Evolutionary conservation across 1,140 invertebrate species (phyloP).

Genomic region (Melitaea cinxia): DNA sequence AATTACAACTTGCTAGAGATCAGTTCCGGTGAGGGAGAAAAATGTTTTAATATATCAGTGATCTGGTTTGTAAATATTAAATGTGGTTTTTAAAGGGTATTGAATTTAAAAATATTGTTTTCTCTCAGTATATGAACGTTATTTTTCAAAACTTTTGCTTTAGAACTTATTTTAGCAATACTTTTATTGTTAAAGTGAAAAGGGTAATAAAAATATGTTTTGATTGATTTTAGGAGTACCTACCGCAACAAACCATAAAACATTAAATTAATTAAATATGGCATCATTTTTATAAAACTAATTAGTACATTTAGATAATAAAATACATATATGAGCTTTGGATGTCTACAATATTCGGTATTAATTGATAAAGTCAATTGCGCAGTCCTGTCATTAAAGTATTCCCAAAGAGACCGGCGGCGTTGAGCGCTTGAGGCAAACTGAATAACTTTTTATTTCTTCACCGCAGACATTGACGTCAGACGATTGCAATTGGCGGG

Average conservation of each 20-base stretch:
- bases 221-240: no score
- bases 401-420: constrained; percentile 53
- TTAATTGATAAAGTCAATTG: constrained; percentile 39
- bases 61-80: constrained; percentile 7
- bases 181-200: no score
- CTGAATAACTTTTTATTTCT: constrained; percentile 74
- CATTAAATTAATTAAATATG: no score
- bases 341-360: background rate
- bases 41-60: constrained; percentile 34
- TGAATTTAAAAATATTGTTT: no score
- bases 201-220: no score
- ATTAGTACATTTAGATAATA: no score
- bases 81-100: background rate
- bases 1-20: constrained; percentile 62
- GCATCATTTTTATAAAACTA: no score
- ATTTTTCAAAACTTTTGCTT: no score
- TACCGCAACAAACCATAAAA: no score
- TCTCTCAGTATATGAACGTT: no score
- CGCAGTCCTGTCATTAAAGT: constrained; percentile 53
- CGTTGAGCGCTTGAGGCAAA: constrained; percentile 61
- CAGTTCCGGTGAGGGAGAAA: constrained; percentile 32
- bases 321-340: no score
- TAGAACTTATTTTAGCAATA: no score
- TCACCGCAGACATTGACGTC: constrained; percentile 68
- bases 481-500: constrained; percentile 68